Percentiles rank a stretch among this genome's conserved stretches.
phyloP scores from a whole-genome alignment of 2,888 invertebrate genomes.

The Physocephala rufipes region DNA sequence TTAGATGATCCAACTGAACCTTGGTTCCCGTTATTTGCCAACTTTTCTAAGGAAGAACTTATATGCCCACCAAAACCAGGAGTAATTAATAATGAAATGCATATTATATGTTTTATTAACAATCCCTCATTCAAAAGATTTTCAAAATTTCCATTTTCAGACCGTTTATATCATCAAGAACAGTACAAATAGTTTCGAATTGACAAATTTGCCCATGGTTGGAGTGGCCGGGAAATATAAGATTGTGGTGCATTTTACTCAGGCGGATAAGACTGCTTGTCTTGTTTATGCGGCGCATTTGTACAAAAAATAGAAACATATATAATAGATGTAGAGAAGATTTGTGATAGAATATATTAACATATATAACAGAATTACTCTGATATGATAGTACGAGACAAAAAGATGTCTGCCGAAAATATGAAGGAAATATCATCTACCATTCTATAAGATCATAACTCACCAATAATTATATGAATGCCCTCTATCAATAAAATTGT shows the following conservation, averaged over 20 bases:
- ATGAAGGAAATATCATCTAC: background rate
- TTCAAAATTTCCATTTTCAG: constrained; percentile 35
- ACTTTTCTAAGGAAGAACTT: constrained; percentile 37
- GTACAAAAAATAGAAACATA: constrained; percentile 33
- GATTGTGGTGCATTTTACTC: constrained; percentile 26
- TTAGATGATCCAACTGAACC: constrained; percentile 38
- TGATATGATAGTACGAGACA: too few species aligned
- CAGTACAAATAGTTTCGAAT: constrained; percentile 28
- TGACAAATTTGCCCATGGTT: background rate
- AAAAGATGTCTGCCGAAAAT: background rate
- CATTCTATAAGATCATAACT: background rate
- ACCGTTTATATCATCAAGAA: constrained; percentile 28
- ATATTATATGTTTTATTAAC: background rate
- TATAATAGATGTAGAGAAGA: too few species aligned
- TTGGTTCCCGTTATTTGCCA: constrained; percentile 36
- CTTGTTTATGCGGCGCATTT: constrained; percentile 17
- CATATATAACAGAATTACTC: too few species aligned
- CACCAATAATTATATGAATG: too few species aligned
- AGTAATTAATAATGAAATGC: constrained; percentile 32
- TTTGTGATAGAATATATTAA: too few species aligned
- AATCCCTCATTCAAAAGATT: background rate
- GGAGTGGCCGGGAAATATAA: constrained; percentile 38
- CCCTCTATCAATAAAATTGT: too few species aligned
- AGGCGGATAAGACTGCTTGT: constrained; percentile 23
- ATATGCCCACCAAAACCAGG: constrained; percentile 42